These are phyloP conservation scores for Brenthis hecate DNA, from an alignment of 2,888 invertebrate species.

Conservation along the genomic window DNA sequence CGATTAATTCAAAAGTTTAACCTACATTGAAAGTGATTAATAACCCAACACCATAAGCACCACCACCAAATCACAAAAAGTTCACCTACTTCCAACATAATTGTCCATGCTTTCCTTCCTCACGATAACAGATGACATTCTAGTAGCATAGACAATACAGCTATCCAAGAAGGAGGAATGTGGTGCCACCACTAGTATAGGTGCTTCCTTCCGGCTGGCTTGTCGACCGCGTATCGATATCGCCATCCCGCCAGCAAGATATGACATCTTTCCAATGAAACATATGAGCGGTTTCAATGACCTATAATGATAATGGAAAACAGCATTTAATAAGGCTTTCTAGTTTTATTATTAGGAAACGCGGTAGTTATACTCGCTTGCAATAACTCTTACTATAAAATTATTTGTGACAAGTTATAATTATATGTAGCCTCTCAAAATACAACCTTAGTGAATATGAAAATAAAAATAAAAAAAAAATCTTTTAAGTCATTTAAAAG, in stretches of 20 bases:
- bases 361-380: no score
- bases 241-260: constrained; percentile 89
- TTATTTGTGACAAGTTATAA: no score
- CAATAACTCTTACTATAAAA: no score
- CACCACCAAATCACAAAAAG: constrained; percentile 42
- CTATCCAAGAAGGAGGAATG: constrained; percentile 95
- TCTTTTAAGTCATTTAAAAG: no score
- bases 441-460: no score
- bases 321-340: no score
- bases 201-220: constrained; percentile 89
- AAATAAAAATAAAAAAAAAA: no score
- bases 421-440: no score
- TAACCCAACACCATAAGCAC: constrained; percentile 20
- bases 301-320: constrained; percentile 59
- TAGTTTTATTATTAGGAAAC: no score
- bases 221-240: constrained; percentile 89
- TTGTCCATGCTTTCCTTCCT: constrained; percentile 91
- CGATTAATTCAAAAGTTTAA: neutral
- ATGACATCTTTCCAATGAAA: constrained; percentile 88
- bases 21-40: neutral
- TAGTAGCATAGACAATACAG: constrained; percentile 90
- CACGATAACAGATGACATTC: constrained; percentile 92
- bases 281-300: constrained; percentile 85
- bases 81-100: constrained; percentile 92
- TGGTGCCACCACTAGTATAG: constrained; percentile 92